A percentile compares a stretch with the other conserved stretches of the same genome.
Conservation (phyloP, 2,113 vertebrate species). For the Geothlypis trichas region DNA sequence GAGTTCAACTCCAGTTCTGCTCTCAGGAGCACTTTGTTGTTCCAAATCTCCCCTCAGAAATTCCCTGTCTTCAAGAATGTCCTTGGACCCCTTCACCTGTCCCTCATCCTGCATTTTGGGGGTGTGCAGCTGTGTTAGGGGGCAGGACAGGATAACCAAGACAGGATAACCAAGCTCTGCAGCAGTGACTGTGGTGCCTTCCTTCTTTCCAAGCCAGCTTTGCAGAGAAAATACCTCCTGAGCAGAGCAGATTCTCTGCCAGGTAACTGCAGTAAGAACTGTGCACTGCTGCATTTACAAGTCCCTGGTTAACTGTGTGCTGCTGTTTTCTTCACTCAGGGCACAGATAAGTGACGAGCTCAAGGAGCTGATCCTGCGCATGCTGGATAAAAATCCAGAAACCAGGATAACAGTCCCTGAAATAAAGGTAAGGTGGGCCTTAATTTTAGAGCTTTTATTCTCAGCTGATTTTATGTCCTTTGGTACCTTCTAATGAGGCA, state of each 20-base stretch:
- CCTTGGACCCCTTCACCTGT: neutral
- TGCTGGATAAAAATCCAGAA: slow-evolving; percentile 95
- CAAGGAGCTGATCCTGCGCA: slow-evolving; percentile 85
- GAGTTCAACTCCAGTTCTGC: neutral
- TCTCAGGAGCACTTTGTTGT: neutral
- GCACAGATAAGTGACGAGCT: slow-evolving; percentile 83
- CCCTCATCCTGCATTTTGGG: neutral
- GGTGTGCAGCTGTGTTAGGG: neutral
- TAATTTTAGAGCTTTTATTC: neutral
- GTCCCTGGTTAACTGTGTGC: neutral
- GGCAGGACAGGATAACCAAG: neutral
- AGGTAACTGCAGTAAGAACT: neutral
- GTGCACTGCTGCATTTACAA: neutral
- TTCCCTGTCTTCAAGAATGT: neutral
- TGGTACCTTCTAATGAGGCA: neutral
- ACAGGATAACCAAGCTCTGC: neutral
- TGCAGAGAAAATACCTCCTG: neutral
- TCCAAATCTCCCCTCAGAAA: neutral
- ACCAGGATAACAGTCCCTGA: slow-evolving; percentile 89
- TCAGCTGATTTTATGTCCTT: neutral
- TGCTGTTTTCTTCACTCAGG: slow-evolving; percentile 66
- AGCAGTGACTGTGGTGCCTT: neutral
- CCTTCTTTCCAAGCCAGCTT: neutral
- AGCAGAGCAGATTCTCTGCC: neutral
- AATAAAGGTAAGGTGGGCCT: slow-evolving; percentile 84